Percentiles rank a stretch among this genome's conserved stretches.
Evolutionary conservation across 2,888 invertebrate genomes (phyloP).

Genomic region (Parnassius apollo): DNA sequence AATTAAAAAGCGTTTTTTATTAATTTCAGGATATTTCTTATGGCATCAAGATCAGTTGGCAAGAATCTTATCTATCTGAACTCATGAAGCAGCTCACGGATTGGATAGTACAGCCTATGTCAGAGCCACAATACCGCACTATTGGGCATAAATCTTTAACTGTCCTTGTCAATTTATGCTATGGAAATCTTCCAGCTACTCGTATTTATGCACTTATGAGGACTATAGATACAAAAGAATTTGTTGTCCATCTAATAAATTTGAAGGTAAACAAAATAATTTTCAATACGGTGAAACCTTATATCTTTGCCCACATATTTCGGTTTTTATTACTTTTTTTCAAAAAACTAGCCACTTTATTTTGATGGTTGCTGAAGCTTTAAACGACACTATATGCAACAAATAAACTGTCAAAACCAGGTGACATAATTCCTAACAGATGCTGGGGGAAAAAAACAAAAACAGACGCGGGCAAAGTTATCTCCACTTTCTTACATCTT

Average conservation of each 20-base stretch:
- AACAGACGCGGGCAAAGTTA: too few species aligned
- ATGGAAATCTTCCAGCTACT: slow-evolving; percentile 88
- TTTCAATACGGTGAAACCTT: too few species aligned
- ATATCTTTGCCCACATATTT: too few species aligned
- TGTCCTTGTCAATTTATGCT: slow-evolving; percentile 89
- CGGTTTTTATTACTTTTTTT: too few species aligned
- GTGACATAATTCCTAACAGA: too few species aligned
- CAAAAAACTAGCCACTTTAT: too few species aligned
- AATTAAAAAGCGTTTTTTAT: background rate
- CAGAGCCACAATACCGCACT: slow-evolving; percentile 60
- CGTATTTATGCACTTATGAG: slow-evolving; percentile 87
- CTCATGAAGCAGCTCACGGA: slow-evolving; percentile 85
- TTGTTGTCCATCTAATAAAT: slow-evolving; percentile 82
- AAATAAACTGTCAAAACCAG: too few species aligned
- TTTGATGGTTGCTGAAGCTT: too few species aligned
- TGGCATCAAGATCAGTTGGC: slow-evolving; percentile 90
- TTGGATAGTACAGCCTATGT: slow-evolving; percentile 80
- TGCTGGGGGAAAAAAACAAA: too few species aligned
- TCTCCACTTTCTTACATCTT: too few species aligned
- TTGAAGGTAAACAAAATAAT: slow-evolving; percentile 73
- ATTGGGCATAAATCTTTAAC: slow-evolving; percentile 82
- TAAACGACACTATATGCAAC: too few species aligned
- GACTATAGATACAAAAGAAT: slow-evolving; percentile 85
- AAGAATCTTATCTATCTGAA: slow-evolving; percentile 86
- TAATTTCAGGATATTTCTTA: slow-evolving; percentile 86